These are phyloP conservation scores for Psophia crepitans DNA, from an alignment of 2,113 vertebrate genomes.

Conservation along the genomic window DNA sequence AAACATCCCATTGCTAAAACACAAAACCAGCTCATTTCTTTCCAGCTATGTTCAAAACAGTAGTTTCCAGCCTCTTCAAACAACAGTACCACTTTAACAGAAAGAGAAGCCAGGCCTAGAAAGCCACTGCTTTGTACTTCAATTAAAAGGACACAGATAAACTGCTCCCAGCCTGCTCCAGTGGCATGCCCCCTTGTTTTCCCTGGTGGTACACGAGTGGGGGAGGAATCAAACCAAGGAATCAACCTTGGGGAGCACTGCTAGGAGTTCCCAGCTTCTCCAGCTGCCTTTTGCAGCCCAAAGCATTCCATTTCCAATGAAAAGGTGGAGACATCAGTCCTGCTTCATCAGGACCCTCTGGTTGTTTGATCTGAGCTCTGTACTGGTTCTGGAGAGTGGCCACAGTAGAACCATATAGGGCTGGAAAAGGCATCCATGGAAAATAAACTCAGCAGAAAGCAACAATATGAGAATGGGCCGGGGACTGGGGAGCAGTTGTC, in stretches of 20 bases:
- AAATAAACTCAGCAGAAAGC: background rate
- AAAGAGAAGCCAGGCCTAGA: background rate
- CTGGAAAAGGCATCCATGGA: background rate
- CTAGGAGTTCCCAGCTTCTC: background rate
- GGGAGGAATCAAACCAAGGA: background rate
- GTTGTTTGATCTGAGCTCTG: background rate
- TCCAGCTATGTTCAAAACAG: background rate
- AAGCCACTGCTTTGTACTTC: background rate
- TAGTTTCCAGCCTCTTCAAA: background rate
- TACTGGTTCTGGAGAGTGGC: background rate
- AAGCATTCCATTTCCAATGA: background rate
- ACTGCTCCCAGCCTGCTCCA: background rate
- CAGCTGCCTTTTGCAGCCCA: background rate
- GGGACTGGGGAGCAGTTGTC: background rate
- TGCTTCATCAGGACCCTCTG: background rate
- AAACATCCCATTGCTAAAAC: background rate
- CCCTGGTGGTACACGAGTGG: accelerated
- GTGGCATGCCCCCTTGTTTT: background rate
- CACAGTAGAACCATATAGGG: accelerated
- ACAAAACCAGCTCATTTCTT: background rate
- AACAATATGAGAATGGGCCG: background rate
- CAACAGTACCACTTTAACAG: background rate
- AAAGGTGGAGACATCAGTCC: background rate
- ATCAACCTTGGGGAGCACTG: background rate
- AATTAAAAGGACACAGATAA: background rate